Base-by-base conservation (phyloP, 2,113 vertebrate species). In the Erythrocercus mccallii region DNA sequence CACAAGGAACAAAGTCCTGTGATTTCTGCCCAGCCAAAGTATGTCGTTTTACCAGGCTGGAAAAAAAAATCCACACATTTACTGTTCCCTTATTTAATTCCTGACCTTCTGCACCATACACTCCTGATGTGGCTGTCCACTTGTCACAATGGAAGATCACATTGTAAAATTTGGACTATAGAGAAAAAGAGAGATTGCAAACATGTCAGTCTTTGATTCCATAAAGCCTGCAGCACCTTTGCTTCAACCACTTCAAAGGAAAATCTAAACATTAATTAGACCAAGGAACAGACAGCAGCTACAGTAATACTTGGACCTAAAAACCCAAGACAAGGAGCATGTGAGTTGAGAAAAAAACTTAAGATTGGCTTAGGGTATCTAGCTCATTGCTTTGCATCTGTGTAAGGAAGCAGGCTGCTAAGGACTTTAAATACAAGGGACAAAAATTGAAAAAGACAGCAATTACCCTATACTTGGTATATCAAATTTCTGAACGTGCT, bases 91-190 rank as follows among this genome's bases (percentile, higher is more conserved):
- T 42, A 56, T 30, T 85, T 81, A 10, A 37, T 38, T 81, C 22
- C 51, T 85, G 16, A n/a, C 8, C 6, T 30, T 45, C 38, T 79
- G 48, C 61, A 82, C 20, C 11, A 20, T 2, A 5, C 22, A 40
- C 5, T 79, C 18, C 10, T 2, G 0, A 12, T 0, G 2, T 16
- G 31, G 16, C 37, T 47, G 54, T 18, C 15, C 17, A 28, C 38
- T 66, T 64, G 35, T 9, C 47, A 30, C 18, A 38, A n/a, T 30
- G 35, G 42, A 82, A 81, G 44, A 71, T 17, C 8, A 40, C 16
- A 42, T 13, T 0, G 1, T 37, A 44, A 60, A 51, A 37, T 66
- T 10, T 35, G 35, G 28, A 44, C 53, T 50, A 5, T 3, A 28
- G 22, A 74, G 27, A 31, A 85, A 53, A 81, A 23, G 4, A 65